Conservation (phyloP, 2,113 vertebrate genomes). For the Fregetta grallaria region DNA sequence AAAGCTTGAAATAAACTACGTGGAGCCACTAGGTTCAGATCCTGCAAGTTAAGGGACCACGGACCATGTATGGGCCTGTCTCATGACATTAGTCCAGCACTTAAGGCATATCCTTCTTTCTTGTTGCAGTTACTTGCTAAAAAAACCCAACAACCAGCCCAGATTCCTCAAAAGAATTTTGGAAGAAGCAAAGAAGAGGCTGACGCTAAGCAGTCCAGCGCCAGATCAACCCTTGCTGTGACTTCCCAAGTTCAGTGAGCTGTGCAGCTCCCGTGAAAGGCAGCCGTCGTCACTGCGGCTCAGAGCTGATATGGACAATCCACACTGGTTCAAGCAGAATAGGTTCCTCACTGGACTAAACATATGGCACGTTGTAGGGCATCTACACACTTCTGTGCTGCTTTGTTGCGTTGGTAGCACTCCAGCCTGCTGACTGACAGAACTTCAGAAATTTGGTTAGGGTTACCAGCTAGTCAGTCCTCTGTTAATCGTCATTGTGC, state of each 20-base stretch:
- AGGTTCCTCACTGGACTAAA: neutral
- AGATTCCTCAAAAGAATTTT: neutral
- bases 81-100: neutral
- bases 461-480: neutral
- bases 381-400: neutral
- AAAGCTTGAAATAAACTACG: neutral
- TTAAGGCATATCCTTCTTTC: neutral
- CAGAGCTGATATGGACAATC: neutral
- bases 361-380: neutral
- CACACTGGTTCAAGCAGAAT: accelerated
- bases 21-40: neutral
- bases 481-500: neutral
- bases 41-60: neutral
- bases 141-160: neutral
- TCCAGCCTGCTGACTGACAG: neutral
- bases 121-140: neutral
- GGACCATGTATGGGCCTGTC: neutral
- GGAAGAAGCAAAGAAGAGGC: neutral
- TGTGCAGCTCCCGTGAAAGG: neutral
- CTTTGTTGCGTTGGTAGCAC: neutral
- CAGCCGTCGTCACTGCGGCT: neutral
- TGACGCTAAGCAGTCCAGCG: neutral
- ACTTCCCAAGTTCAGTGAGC: neutral
- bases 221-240: neutral
- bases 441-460: neutral